These are phyloP conservation scores for Dissostichus mawsoni DNA, from an alignment of 2,113 vertebrate genomes.

Conservation along the genomic window DNA sequence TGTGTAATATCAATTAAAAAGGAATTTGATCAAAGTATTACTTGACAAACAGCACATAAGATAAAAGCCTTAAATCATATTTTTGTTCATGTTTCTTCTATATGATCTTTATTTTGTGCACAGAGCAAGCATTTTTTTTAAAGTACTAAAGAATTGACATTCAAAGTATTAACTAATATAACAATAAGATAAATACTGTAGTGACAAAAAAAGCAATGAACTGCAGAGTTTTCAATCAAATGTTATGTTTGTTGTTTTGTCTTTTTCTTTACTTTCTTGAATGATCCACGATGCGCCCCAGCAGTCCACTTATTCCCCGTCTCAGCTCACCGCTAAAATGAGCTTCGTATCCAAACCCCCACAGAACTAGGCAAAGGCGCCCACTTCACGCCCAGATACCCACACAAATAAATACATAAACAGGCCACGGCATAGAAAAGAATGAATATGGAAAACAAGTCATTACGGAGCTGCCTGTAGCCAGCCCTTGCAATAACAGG, in stretches of 20 bases:
- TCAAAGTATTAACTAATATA: slow-evolving; percentile 9
- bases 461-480: slow-evolving; percentile 50
- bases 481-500: slow-evolving; percentile 29
- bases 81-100: not conserved
- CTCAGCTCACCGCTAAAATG: slow-evolving; percentile 43
- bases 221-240: not conserved
- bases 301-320: slow-evolving; percentile 35
- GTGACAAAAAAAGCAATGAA: not conserved
- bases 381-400: slow-evolving; percentile 13
- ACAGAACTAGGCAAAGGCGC: slow-evolving; percentile 34
- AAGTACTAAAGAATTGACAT: not conserved
- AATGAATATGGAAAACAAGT: slow-evolving; percentile 64
- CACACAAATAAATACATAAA: slow-evolving; percentile 37
- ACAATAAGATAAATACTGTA: not conserved
- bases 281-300: not conserved
- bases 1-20: not conserved
- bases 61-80: not conserved
- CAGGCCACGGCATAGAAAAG: slow-evolving; percentile 26
- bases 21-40: not conserved
- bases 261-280: slow-evolving; percentile 9
- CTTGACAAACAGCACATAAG: not conserved
- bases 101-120: not conserved
- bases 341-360: slow-evolving; percentile 21
- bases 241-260: not conserved
- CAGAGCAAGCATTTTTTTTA: not conserved